Percentiles rank a stretch among this genome's conserved stretches.
Evolutionary conservation across 2,113 vertebrate species (phyloP).

Genomic region (Vidua chalybeata): DNA sequence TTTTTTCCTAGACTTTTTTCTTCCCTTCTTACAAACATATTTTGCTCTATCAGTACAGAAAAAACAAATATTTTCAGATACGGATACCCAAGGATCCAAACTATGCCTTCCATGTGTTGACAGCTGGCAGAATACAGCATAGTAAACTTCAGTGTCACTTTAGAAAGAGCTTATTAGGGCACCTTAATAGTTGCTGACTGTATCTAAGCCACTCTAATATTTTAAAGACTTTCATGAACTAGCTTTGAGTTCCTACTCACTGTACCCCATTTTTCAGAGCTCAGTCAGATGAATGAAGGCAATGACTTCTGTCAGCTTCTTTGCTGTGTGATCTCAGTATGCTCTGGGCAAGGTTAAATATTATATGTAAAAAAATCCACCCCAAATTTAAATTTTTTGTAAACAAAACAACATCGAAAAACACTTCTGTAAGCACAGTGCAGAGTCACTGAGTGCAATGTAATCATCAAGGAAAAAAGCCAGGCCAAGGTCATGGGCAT

Average conservation of each 20-base stretch:
- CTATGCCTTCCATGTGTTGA: neutral
- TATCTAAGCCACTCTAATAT: neutral
- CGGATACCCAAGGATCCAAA: neutral
- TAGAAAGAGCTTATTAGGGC: neutral
- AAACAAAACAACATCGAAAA: neutral
- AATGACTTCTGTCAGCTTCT: neutral
- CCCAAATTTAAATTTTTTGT: neutral
- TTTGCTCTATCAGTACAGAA: neutral
- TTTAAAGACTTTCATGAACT: neutral
- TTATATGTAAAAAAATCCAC: neutral
- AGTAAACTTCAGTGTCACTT: neutral
- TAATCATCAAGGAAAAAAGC: neutral
- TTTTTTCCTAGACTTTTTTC: neutral
- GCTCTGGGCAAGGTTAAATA: neutral
- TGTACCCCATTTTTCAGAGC: neutral
- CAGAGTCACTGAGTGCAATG: neutral
- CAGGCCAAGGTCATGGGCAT: neutral
- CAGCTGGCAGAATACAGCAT: neutral
- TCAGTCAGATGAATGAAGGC: neutral
- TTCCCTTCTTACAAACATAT: neutral
- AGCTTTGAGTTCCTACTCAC: neutral
- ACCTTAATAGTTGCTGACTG: neutral
- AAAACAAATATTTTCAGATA: neutral
- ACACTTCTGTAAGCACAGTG: neutral
- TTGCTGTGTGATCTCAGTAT: neutral